Evolutionary conservation across 2,113 vertebrate species (phyloP), one percentile per base, ranked within the genome.

Genomic region (Nettapus auritus): DNA sequence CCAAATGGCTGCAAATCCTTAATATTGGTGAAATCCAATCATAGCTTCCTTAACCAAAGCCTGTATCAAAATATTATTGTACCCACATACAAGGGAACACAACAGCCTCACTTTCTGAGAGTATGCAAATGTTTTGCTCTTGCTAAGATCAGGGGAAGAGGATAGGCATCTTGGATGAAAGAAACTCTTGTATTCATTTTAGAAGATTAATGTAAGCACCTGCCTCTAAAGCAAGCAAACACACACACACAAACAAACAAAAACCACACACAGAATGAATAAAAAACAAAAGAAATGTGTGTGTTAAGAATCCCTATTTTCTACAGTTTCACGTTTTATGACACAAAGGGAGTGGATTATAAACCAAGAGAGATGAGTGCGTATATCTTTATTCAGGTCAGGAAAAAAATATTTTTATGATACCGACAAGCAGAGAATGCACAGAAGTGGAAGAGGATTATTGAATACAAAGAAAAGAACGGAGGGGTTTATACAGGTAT

Each of bases 1-100:
- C 28, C 74, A 74, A 94, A 92, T 31, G 38, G 42, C 56, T 84
- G 73, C 75, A 86, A 84, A 92, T 90, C 76, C 76, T 75, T 46
- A n/a, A 64, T 66, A 73, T 2, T 2, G 28, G 4, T 38, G 82
- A 70, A 82, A 64, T 67, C 89, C 62, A 80, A 78, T 56, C 2
- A 9, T 21, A 34, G 76, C 60, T 90, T 76, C 88, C 53, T 73
- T 82, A 68, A 68, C 33, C 46, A 48, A 25, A 78, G 74, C 17
- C 20, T 5, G 0, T 11, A 46, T 13, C 53, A 31, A 62, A 64
- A 62, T 70, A 9, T 46, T 67, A 79, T 88, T 70, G 68, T n/a
- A 60, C 11, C 21, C 22, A 7, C 40, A 69, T 40, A 70, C 28
- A 59, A 40, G 5, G 11, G 83, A 36, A 83, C 16, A 56, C 40